phyloP scores from a whole-genome alignment of 2,113 vertebrate genomes.

The Sinocyclocheilus maitianheensis region DNA sequence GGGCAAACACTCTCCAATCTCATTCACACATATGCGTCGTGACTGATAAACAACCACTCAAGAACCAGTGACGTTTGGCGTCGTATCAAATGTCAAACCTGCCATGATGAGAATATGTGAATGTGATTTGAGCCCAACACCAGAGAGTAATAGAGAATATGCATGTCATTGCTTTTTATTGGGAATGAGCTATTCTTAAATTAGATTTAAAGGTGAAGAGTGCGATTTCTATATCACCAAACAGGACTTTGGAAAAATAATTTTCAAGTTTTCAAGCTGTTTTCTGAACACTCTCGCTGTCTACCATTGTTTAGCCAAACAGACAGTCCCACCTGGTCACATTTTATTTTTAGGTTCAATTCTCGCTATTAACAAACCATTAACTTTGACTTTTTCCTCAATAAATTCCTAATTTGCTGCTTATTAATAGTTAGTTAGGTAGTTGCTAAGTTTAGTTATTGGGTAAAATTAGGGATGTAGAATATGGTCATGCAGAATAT shows the following conservation, averaged over 20 bases:
- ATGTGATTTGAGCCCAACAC: not conserved
- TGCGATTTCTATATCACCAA: not conserved
- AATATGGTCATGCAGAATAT: no score
- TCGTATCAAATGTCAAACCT: not conserved
- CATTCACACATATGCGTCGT: not conserved
- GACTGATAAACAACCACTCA: not conserved
- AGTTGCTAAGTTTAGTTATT: no score
- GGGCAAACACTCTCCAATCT: not conserved
- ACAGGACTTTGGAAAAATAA: not conserved
- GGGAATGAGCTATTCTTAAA: not conserved
- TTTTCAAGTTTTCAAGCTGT: not conserved
- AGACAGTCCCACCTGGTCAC: not conserved
- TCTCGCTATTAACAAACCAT: no score
- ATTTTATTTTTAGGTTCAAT: no score
- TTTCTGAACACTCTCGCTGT: not conserved
- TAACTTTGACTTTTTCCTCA: no score
- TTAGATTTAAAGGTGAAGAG: not conserved
- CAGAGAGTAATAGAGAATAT: not conserved
- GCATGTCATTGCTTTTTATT: no score
- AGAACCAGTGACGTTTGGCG: not conserved
- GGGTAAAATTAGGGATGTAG: no score
- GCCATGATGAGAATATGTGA: not conserved
- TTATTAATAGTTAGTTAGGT: no score
- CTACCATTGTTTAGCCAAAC: not conserved
- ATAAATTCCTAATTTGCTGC: no score